Base-by-base conservation (phyloP, 2,113 vertebrate genomes). In the Nothocercus julius region DNA sequence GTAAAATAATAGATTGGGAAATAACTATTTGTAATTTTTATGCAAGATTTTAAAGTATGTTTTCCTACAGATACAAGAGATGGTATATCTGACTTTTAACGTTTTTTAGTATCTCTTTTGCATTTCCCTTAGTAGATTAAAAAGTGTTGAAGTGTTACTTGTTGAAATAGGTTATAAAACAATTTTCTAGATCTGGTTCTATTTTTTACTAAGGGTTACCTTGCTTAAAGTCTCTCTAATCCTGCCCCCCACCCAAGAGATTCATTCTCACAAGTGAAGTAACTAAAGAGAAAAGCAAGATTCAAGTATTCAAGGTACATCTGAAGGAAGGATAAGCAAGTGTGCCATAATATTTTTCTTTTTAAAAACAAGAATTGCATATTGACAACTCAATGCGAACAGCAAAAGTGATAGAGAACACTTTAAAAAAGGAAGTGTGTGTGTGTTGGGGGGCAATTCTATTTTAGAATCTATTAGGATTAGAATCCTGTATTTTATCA, bases 221-320 rank as follows among this genome's bases (percentile, higher is more conserved):
- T 28, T 72, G 34, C 62, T 79, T 79, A 67, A 18, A 7, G 5
- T 30, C 11, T 30, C 68, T 67, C 32, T 27, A 32, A 38, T 13
- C 49, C 25, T 80, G 32, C 32, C 21, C 58, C 32, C 21, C 58
- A 32, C 27, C 13, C 10, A 56, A 18, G 18, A 38, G 0, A 0
- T 27, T 16, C 36, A 69, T 30, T 64, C 67, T 82, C 51, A 51
- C 4, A 63, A 61, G 34, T 10, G 6, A 27, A 78, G 34, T 2
- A 86, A 18, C 18, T 58, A 74, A 6, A 2, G 15, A 40, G 38
- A 63, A 84, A 77, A 93, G 13, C 11, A 74, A 27, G 6, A 67
- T 74, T 75, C 27, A 63, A 59, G 0, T 24, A 58, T 27, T 3
- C 36, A 54, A 30, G 51, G 14, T 34, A 64, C 5, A 61, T 9